Percentiles rank a stretch among this genome's conserved stretches.
Conservation (phyloP, 2,113 vertebrate species). For the Haemorhous mexicanus region DNA sequence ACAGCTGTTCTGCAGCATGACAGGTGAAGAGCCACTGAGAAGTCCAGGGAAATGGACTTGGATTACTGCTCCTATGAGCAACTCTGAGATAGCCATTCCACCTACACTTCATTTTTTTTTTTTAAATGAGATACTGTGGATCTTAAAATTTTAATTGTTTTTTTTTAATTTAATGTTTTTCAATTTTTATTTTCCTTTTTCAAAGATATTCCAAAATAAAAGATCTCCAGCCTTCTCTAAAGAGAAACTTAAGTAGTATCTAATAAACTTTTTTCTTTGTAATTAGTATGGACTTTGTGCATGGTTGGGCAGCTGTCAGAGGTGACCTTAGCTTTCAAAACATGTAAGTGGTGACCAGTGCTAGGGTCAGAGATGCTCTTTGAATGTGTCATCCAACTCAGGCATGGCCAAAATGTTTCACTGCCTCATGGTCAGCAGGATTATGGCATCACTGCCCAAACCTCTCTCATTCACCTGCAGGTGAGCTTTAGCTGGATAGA, state of each 20-base stretch:
- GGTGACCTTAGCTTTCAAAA: neutral
- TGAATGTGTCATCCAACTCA: accelerated
- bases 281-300: neutral
- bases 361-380: neutral
- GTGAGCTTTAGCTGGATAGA: neutral
- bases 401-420: neutral
- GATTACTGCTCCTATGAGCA: neutral
- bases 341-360: neutral
- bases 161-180: accelerated
- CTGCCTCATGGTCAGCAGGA: neutral
- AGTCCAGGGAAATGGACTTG: neutral
- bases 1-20: neutral
- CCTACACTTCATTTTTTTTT: neutral
- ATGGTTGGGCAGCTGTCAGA: neutral
- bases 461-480: neutral
- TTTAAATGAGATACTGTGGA: neutral
- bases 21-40: neutral
- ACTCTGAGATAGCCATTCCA: neutral
- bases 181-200: neutral
- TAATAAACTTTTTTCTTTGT: neutral
- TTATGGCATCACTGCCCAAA: neutral
- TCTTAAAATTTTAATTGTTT: neutral
- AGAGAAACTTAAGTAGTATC: neutral
- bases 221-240: neutral
- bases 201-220: neutral